Evolutionary conservation across 2,888 invertebrate species (phyloP).

Genomic region (Abrostola tripartita): DNA sequence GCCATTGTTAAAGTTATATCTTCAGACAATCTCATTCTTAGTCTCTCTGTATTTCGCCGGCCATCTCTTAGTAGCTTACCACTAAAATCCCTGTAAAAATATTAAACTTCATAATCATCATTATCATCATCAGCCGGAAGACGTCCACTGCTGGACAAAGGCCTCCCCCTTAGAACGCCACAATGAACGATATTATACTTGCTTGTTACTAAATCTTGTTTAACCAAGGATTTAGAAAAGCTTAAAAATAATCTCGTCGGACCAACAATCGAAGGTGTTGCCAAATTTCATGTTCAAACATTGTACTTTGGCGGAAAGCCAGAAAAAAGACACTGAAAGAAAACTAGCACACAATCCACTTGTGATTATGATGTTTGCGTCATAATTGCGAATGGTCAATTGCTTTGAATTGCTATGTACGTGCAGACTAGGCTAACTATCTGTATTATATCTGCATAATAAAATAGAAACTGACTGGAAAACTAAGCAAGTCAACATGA

Average conservation of each 20-base stretch:
- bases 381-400: conserved; percentile 49
- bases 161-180: too few relatives aligned
- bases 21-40: too few relatives aligned
- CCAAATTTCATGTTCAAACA: conserved; percentile 14
- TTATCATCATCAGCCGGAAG: too few relatives aligned
- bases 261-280: not conserved
- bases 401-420: conserved; percentile 46
- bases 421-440: conserved; percentile 41
- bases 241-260: not conserved
- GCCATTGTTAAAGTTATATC: too few relatives aligned
- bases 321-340: conserved; percentile 15
- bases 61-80: too few relatives aligned
- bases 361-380: conserved; percentile 41
- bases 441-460: conserved; percentile 27
- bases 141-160: too few relatives aligned
- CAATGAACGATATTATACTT: too few relatives aligned
- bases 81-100: too few relatives aligned
- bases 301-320: not conserved
- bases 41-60: too few relatives aligned
- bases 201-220: too few relatives aligned
- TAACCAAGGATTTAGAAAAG: not conserved
- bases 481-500: not conserved
- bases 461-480: not conserved
- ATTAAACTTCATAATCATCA: too few relatives aligned
- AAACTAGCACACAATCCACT: conserved; percentile 35